Percentiles rank a stretch among this genome's conserved stretches.
phyloP scores from a whole-genome alignment of 2,888 invertebrate species.

The Alloscopus bannaensis region DNA sequence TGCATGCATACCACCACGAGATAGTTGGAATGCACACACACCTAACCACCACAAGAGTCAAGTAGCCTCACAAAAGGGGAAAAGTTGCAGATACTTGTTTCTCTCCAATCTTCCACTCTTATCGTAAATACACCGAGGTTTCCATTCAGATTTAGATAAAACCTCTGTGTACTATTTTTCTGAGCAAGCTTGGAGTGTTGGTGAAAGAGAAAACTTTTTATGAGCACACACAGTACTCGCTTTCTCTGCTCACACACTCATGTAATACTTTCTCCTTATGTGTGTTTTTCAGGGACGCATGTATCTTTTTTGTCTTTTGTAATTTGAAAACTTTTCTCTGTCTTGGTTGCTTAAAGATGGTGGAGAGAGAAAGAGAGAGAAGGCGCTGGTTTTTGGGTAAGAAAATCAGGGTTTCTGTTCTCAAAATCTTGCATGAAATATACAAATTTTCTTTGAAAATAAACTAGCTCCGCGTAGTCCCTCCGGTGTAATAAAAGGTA shows the following conservation, averaged over 20 bases:
- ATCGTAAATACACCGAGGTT: slow-evolving; percentile 33
- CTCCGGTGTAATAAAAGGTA: slow-evolving; percentile 51
- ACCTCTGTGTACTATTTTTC: too few species aligned
- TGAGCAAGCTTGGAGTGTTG: slow-evolving; percentile 1
- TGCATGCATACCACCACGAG: slow-evolving; percentile 34
- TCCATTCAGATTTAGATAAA: slow-evolving; percentile 55
- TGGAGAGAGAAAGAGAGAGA: neutral
- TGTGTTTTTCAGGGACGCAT: neutral
- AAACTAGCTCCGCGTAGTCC: slow-evolving; percentile 33
- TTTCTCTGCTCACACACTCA: neutral
- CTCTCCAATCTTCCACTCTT: slow-evolving; percentile 40
- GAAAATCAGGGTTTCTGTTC: slow-evolving; percentile 40
- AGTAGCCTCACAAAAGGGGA: neutral
- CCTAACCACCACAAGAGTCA: neutral
- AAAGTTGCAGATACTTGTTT: slow-evolving; percentile 22
- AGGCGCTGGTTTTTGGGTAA: neutral
- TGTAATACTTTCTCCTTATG: neutral
- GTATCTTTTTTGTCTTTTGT: slow-evolving; percentile 49
- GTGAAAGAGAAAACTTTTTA: neutral
- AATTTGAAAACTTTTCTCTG: slow-evolving; percentile 50
- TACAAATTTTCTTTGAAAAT: slow-evolving; percentile 51
- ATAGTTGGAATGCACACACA: neutral
- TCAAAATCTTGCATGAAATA: slow-evolving; percentile 39
- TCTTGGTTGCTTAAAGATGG: neutral
- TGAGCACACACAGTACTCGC: neutral